Evolutionary conservation across 2,888 invertebrate species (phyloP), one percentile per base, ranked within the genome.

Genomic region (Zhengitettix transpicula): DNA sequence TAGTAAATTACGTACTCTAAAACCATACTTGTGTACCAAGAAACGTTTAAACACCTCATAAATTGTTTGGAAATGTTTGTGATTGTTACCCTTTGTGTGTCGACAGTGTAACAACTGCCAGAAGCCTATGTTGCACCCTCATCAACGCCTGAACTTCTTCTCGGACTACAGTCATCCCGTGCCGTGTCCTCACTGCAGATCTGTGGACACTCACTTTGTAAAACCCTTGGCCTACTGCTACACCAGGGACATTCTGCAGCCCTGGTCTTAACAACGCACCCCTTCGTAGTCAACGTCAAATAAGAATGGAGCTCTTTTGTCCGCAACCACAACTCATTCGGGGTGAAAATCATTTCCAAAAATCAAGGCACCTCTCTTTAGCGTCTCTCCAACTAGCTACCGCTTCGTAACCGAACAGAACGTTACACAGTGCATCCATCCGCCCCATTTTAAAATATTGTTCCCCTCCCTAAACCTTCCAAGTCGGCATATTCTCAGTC

Each of bases 131-230:
- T 82, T 94, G 68, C 86, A 89, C 73, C 89, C 91, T 14, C 87
- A 86, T 70, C 89, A 89, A 73, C 84, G 87, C 70, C 78, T 94
- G 67, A 89, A 89, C 77, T 90, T 83, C 81, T 97, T 89, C 81
- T 94, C 93, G 69, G 94, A 96, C 77, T 96, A 95, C 79, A 92
- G 91, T 71, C 91, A 90, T 72, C 84, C 87, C 69, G 84, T 91
- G 71, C 84, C 88, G 67, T 97, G 97, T 75, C 92, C 92, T 47
- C 89, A 89, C 74, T 97, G 96, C 79, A 84, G 87, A 69, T 83
- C 85, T 58, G 80, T 87, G 68, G 96, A 96, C 77, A 88, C 89
- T 60, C 96, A 97, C 78, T 96, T 96, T 78, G 92, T 95, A 67
- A 94, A 94, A 78, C 89, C 92, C 58, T 78, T 96, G 70, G 78